phyloP scores from a whole-genome alignment of 53 echinoderm and acorn worm genomes.

The Zoroaster sp. region DNA sequence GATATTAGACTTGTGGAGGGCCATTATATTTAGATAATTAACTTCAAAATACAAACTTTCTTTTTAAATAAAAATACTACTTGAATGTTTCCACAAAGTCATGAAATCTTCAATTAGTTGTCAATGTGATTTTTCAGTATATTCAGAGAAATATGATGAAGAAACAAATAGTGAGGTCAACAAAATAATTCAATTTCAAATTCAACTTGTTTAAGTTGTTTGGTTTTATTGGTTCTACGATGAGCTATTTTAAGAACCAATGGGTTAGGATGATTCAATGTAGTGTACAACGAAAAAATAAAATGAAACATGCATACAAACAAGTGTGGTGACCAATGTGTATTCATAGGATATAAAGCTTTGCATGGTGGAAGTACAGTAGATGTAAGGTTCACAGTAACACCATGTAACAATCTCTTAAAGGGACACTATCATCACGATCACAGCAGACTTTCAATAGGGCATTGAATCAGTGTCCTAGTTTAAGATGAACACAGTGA shows the following conservation, averaged over 20 bases:
- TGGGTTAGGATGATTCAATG: constrained; percentile 33
- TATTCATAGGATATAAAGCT: too few relatives aligned
- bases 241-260: constrained; percentile 13
- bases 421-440: too few relatives aligned
- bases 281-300: not conserved
- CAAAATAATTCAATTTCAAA: not conserved
- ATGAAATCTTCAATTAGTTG: not conserved
- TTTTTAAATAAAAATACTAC: not conserved
- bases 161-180: not conserved
- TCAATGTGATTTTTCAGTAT: constrained; percentile 14
- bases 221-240: constrained; percentile 4
- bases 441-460: too few relatives aligned
- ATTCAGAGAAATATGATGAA: constrained; percentile 10
- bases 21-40: too few relatives aligned
- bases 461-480: too few relatives aligned
- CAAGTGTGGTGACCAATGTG: too few relatives aligned
- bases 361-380: too few relatives aligned
- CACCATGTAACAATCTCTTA: too few relatives aligned
- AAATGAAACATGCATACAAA: not conserved
- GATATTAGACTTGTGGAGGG: too few relatives aligned
- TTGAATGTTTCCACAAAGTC: not conserved
- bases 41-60: too few relatives aligned
- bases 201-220: constrained; percentile 1
- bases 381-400: too few relatives aligned
- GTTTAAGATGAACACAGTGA: too few relatives aligned